phyloP scores from a whole-genome alignment of 2,888 invertebrate species.

The Nezara viridula region DNA sequence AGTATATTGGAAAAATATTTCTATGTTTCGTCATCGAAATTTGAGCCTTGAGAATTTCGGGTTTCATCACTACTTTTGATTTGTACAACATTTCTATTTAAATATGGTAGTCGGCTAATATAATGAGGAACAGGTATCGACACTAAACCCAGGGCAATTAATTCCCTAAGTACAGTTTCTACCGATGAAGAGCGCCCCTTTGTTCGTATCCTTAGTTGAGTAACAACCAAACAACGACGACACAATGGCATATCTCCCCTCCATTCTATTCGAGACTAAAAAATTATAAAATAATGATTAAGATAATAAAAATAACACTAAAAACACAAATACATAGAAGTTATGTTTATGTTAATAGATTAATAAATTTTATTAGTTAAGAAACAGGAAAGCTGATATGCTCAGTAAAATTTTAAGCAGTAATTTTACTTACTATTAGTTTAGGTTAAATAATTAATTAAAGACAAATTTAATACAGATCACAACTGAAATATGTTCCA shows the following conservation, averaged over 20 bases:
- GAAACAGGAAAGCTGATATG: too few species aligned
- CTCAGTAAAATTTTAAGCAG: too few species aligned
- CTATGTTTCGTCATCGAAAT: background rate
- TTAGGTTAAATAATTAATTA: too few species aligned
- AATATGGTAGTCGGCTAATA: conserved; percentile 33
- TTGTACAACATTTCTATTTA: conserved; percentile 51
- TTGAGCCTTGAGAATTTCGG: background rate
- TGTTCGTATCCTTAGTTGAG: conserved; percentile 29
- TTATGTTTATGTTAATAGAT: too few species aligned
- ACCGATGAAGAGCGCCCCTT: conserved; percentile 7
- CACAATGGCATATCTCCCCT: conserved; percentile 21
- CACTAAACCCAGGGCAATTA: conserved; percentile 37
- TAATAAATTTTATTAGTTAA: too few species aligned
- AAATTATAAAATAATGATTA: background rate
- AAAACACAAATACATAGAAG: too few species aligned
- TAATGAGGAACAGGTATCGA: conserved; percentile 47
- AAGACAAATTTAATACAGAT: too few species aligned
- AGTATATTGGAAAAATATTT: background rate
- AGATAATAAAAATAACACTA: too few species aligned
- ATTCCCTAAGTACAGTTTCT: conserved; percentile 9
- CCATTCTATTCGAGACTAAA: conserved; percentile 17
- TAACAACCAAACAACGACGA: conserved; percentile 6
- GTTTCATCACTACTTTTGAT: conserved; percentile 27
- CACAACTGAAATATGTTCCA: too few species aligned
- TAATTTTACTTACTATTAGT: too few species aligned